These are phyloP conservation scores for Spea multiplicata DNA, from an alignment of 2,113 vertebrate species.

Conservation along the genomic window DNA sequence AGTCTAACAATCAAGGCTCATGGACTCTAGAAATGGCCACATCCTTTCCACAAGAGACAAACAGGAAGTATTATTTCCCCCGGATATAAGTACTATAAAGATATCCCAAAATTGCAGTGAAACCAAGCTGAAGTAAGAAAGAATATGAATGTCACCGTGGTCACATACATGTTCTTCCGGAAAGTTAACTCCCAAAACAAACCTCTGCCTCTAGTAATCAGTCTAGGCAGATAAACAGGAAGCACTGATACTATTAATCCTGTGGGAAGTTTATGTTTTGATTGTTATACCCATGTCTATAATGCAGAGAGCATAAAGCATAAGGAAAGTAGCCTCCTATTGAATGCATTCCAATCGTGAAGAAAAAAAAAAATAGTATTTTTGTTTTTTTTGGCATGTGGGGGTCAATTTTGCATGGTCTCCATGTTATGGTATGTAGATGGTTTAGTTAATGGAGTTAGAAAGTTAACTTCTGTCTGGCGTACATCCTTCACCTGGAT, in stretches of 20 bases:
- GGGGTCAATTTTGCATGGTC: too few species aligned
- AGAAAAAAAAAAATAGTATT: too few species aligned
- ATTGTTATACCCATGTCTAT: background rate
- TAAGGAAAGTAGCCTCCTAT: too few species aligned
- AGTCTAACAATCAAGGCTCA: background rate
- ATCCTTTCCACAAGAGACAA: background rate
- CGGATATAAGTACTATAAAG: background rate
- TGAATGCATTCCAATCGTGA: too few species aligned
- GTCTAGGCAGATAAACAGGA: constrained; percentile 19
- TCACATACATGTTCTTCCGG: background rate
- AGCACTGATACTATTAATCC: background rate
- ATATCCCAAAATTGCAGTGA: background rate
- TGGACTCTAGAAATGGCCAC: background rate
- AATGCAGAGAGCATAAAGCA: too few species aligned
- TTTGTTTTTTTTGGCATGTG: too few species aligned
- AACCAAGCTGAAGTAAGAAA: background rate
- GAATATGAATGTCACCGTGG: background rate
- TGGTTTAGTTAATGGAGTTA: too few species aligned
- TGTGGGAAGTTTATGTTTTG: background rate
- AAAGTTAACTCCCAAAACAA: constrained; percentile 8
- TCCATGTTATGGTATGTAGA: too few species aligned
- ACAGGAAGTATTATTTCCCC: background rate
- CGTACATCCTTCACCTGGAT: too few species aligned
- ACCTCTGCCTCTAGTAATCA: constrained; percentile 14
- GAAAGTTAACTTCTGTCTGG: too few species aligned